Base-by-base conservation (phyloP, 2,113 vertebrate genomes). In the Progne subis region DNA sequence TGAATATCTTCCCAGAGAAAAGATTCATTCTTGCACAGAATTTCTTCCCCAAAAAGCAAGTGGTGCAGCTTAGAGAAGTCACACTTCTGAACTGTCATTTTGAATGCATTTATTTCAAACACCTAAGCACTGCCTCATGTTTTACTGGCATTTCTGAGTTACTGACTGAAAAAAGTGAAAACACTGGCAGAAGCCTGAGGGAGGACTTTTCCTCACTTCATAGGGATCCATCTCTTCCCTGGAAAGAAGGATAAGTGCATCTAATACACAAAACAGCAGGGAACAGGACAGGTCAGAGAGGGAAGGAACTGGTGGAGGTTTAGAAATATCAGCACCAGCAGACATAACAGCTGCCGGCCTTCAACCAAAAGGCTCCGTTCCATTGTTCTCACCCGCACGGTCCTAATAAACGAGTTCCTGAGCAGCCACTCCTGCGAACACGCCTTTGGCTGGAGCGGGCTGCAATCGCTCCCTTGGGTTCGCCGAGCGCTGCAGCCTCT, bases 381-480 rank as follows among this genome's bases (percentile, higher is more conserved):
- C 18, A 0, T 17, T 52, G 63, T 26, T 34, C 44, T 60, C 4
- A 1, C 12, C 53, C 28, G 3, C 1, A 0, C 5, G 4, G 32
- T 34, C 24, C 43, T 46, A 25, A 31, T 8, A 2, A 29, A 37
- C 1, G 4, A 64, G 53, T 29, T 61, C 14, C 44, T 57, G 16
- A 23, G 78, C 82, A 71, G 18, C 16, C 49, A 0, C 20, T 55
- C 12, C 1, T 5, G 25, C 5, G 5, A 32, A 3, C 44, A 3
- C 3, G 2, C 0, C 14, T 52, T 50, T n/a, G 6, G 34, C 52
- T 56, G 4, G 11, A 43, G 32, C 0, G 3, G 3, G 53, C 39
- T 5, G 75, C 46, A 52, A 14, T 55, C 16, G 59, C 61, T 70
- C 8, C 72, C 68, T 8, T 1, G 1, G 43, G 3, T 34, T 78